These are phyloP conservation scores for Falco cherrug DNA, from an alignment of 2,797 vertebrate genomes.

Conservation along the genomic window DNA sequence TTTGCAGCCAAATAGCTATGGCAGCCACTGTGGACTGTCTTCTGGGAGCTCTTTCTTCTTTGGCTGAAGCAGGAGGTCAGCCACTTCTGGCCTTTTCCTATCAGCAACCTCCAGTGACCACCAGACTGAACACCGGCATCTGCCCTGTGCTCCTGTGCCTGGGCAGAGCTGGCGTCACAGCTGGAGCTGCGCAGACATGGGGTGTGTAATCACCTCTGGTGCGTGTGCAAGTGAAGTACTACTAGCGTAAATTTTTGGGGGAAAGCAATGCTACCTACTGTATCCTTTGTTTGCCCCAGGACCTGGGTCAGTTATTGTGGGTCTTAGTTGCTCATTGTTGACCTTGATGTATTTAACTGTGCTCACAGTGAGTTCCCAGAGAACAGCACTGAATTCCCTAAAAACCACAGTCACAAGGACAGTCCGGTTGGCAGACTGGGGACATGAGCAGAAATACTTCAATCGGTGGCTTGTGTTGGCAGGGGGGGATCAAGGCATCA, in stretches of 20 bases:
- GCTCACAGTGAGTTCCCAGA: background rate
- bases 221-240: no score
- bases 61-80: background rate
- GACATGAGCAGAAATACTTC: background rate
- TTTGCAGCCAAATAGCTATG: background rate
- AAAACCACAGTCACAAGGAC: background rate
- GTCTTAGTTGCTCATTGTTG: background rate
- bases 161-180: background rate
- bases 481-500: background rate
- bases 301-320: background rate
- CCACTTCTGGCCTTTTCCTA: background rate
- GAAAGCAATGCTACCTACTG: background rate
- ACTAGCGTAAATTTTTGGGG: background rate
- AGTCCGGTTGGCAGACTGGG: background rate
- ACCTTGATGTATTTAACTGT: background rate
- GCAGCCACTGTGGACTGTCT: background rate
- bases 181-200: background rate
- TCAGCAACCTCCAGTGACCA: background rate
- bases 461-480: background rate
- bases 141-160: background rate
- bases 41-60: background rate
- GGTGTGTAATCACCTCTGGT: background rate
- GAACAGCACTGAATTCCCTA: background rate
- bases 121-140: background rate
- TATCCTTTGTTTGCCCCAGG: background rate